phyloP scores from a whole-genome alignment of 2,113 vertebrate species.

The Neodontobutis hainanensis region DNA sequence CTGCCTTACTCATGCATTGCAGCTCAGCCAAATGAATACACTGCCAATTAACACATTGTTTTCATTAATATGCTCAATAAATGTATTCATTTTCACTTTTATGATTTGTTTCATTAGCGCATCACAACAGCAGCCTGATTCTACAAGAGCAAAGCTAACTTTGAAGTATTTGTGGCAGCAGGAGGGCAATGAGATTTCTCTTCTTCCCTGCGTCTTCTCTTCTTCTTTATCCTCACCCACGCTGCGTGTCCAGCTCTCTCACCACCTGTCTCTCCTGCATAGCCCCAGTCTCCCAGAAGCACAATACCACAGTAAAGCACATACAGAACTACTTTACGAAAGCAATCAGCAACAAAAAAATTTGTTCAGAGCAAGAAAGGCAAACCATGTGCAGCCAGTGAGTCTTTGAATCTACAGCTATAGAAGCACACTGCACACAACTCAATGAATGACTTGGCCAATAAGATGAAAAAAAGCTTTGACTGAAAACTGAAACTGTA shows the following conservation, averaged over 20 bases:
- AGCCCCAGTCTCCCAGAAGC: conserved; percentile 11
- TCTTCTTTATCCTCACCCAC: conserved; percentile 56
- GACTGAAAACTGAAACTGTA: not conserved
- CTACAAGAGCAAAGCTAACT: conserved; percentile 24
- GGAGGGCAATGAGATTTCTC: conserved; percentile 56
- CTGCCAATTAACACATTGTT: conserved; percentile 4
- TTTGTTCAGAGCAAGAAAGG: not conserved
- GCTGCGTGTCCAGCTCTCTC: conserved; percentile 46
- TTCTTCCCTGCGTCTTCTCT: conserved; percentile 32
- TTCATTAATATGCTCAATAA: conserved; percentile 1
- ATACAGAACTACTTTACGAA: not conserved
- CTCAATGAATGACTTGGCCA: no score
- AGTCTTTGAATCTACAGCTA: not conserved
- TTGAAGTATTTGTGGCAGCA: conserved; percentile 60
- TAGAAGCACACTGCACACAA: not conserved
- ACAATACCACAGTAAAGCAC: not conserved
- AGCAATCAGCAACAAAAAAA: not conserved
- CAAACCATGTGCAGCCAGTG: not conserved
- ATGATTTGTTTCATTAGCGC: conserved; percentile 35
- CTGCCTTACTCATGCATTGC: conserved; percentile 41
- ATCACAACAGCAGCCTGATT: conserved; percentile 34
- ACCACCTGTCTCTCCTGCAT: conserved; percentile 59
- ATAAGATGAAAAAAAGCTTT: not conserved
- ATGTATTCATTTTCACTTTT: conserved; percentile 4
- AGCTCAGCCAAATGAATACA: conserved; percentile 18